A percentile compares a stretch with the other conserved stretches of the same genome.
Conservation (phyloP, 2,888 invertebrate genomes). For the Hydropsyche betteni region DNA sequence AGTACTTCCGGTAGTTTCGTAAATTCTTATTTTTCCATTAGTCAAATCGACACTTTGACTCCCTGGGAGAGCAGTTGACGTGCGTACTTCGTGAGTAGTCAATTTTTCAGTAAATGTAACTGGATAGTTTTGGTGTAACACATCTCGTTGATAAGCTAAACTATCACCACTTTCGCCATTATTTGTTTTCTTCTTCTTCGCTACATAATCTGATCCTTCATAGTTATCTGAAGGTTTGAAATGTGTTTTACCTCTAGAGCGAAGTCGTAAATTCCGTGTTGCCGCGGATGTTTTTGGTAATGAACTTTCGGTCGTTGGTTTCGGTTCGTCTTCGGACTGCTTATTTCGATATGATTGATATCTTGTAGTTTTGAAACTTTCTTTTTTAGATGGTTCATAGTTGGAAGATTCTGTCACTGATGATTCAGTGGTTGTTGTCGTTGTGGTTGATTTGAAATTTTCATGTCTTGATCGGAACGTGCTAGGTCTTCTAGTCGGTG, state of each 20-base stretch:
- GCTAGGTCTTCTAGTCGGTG: slow-evolving; percentile 65
- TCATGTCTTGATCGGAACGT: slow-evolving; percentile 46
- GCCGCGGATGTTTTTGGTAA: slow-evolving; percentile 44
- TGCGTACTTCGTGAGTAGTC: slow-evolving; percentile 57
- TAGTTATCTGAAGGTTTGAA: slow-evolving; percentile 62
- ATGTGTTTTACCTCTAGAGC: slow-evolving; percentile 66
- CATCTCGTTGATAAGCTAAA: slow-evolving; percentile 71
- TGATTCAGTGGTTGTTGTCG: slow-evolving; percentile 55
- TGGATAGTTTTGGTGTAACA: slow-evolving; percentile 72
- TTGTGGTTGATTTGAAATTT: slow-evolving; percentile 52
- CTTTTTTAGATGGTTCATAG: slow-evolving; percentile 52
- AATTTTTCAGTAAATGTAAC: slow-evolving; percentile 65
- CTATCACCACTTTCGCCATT: slow-evolving; percentile 57
- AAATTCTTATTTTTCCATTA: slow-evolving; percentile 48
- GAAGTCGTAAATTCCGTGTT: slow-evolving; percentile 54
- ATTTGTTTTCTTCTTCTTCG: slow-evolving; percentile 55
- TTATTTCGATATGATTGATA: slow-evolving; percentile 60
- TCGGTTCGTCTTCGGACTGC: slow-evolving; percentile 55
- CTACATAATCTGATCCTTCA: slow-evolving; percentile 56
- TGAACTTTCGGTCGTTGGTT: slow-evolving; percentile 45
- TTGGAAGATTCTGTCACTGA: slow-evolving; percentile 53
- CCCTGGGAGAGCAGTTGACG: slow-evolving; percentile 54
- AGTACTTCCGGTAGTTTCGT: slow-evolving; percentile 52
- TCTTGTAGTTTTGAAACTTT: slow-evolving; percentile 55
- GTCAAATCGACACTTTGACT: slow-evolving; percentile 53